phyloP scores from a whole-genome alignment of 1,140 invertebrate genomes.

The Anoplolepis gracilipes region DNA sequence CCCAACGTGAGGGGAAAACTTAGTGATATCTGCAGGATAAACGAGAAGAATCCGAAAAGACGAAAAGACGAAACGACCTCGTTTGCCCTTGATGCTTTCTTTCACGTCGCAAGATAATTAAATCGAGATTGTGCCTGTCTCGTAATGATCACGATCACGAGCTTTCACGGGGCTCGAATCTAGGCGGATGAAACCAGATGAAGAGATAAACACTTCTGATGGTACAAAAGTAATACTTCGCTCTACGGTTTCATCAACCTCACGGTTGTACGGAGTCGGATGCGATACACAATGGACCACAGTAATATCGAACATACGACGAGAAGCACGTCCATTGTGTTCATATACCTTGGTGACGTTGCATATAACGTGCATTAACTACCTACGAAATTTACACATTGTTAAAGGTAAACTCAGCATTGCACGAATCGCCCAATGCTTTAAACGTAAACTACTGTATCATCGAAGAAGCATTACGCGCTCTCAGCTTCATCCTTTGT shows the following conservation, averaged over 20 bases:
- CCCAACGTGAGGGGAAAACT: background rate
- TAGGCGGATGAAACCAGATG: constrained; percentile 25
- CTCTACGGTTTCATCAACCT: constrained; percentile 63
- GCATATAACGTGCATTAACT: constrained; percentile 59
- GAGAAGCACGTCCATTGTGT: constrained; percentile 46
- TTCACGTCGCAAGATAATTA: constrained; percentile 39
- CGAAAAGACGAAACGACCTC: constrained; percentile 5
- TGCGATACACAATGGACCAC: constrained; percentile 44
- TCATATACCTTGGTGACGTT: constrained; percentile 49
- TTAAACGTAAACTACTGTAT: constrained; percentile 36
- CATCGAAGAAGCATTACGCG: constrained; percentile 5
- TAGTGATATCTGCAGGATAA: background rate
- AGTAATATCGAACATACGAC: constrained; percentile 52
- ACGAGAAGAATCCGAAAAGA: background rate
- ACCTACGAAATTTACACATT: constrained; percentile 54
- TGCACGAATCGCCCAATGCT: constrained; percentile 44
- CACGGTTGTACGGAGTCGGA: constrained; percentile 27
- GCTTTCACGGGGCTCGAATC: constrained; percentile 13
- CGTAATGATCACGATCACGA: constrained; percentile 25
- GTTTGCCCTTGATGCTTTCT: constrained; percentile 23
- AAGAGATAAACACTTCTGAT: constrained; percentile 67
- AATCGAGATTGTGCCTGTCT: constrained; percentile 51
- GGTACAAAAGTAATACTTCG: constrained; percentile 67
- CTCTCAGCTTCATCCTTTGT: constrained; percentile 9
- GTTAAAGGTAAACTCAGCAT: constrained; percentile 54